Base-by-base conservation (phyloP, 2,888 invertebrate genomes). In the Dendrolimus houi region DNA sequence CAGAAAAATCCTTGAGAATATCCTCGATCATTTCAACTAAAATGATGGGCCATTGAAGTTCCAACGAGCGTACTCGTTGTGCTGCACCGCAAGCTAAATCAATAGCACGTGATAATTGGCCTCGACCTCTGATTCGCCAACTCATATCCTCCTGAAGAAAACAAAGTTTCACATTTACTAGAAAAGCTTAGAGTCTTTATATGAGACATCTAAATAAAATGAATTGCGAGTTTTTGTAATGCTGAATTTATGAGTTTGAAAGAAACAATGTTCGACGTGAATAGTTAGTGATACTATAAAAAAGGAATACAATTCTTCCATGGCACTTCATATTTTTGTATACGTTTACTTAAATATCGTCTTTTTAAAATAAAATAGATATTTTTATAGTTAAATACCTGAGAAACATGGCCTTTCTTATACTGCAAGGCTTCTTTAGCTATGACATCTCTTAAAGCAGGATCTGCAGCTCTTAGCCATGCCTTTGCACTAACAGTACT, bases 361-460 rank as follows among this genome's bases (percentile, higher is more conserved):
- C 41, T 41, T 41, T 12, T 54, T 9, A 41, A 9, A 13, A 7
- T 41, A 12, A 14, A 9, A 54, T 54, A 6, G 14, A 55, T 40
- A 17, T 17, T n/a, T n/a, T 52, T 40, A 41, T 56, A 58, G 52
- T 42, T 10, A 54, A 42, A 61, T 69, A 90, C 91, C 82, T 91
- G 91, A 1, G 91, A 90, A 9, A 89, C 79, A 59, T 91, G 89
- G 29, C 93, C 93, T 73, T 93, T 93, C 68, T 94, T 93, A 93
- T 95, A 96, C 67, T 96, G 96, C 54, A 97, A 79, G 1, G 96
- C 96, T 84, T 97, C 96, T 79, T 96, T 97, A 57, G 96, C 96
- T 56, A 97, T 96, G 10, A 97, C 96, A 64, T 94, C 94, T 69
- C 94, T 92, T 57, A 97, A 83, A 7, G 95, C 95, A 41, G 96